These are phyloP conservation scores for Leucoptera coffeella DNA, from an alignment of 2,888 invertebrate genomes.

Conservation along the genomic window DNA sequence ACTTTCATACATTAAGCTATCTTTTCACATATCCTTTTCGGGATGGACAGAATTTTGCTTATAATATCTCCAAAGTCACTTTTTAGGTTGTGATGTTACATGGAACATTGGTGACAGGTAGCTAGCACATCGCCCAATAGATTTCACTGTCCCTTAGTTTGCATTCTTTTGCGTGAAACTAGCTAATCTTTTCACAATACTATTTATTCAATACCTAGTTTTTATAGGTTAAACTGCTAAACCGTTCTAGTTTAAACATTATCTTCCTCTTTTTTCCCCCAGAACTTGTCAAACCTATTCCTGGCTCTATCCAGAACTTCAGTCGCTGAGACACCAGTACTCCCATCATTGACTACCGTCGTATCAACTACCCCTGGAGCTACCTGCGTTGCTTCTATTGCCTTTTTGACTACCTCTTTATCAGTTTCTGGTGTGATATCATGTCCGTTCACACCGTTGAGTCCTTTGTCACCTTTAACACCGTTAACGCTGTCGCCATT, in stretches of 20 bases:
- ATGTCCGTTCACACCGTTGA: conserved; percentile 22
- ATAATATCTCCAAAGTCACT: too few species aligned
- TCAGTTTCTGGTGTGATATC: conserved; percentile 38
- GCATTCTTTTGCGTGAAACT: too few species aligned
- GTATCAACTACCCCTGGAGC: conserved; percentile 54
- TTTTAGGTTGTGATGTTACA: too few species aligned
- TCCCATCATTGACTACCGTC: conserved; percentile 37
- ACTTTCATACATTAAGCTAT: too few species aligned
- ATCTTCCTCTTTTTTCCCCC: conserved; percentile 66
- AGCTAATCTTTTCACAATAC: too few species aligned
- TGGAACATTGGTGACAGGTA: too few species aligned
- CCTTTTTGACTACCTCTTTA: conserved; percentile 37
- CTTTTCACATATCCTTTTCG: too few species aligned
- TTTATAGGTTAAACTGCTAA: too few species aligned
- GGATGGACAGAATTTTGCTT: too few species aligned
- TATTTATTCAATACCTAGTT: too few species aligned
- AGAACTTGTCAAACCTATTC: conserved; percentile 78
- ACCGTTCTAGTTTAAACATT: conserved; percentile 36
- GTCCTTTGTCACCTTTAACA: conserved; percentile 12
- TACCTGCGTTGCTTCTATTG: conserved; percentile 40
- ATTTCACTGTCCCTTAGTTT: too few species aligned
- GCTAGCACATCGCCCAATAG: too few species aligned
- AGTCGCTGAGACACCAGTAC: conserved; percentile 53
- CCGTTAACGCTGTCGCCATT: conserved; percentile 27
- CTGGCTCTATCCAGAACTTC: conserved; percentile 77